phyloP scores from a whole-genome alignment of 2,113 vertebrate species.

The Pyxicephalus adspersus region DNA sequence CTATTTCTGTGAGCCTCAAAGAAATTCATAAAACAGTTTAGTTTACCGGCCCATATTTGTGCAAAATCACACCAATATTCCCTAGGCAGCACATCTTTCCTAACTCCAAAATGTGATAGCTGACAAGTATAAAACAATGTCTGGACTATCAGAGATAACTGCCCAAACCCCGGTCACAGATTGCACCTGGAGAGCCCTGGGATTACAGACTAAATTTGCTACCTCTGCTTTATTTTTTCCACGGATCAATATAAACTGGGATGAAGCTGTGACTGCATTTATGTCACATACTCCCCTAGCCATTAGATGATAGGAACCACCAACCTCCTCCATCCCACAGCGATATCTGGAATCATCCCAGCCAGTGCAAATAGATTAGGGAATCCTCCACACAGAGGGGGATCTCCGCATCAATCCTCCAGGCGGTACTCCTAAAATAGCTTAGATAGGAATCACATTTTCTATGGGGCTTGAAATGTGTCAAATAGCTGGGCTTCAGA shows the following conservation, averaged over 20 bases:
- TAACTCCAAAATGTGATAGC: too few relatives aligned
- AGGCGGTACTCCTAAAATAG: conserved; percentile 27
- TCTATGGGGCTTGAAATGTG: not conserved
- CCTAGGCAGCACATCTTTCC: too few relatives aligned
- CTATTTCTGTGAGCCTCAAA: too few relatives aligned
- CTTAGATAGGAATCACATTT: conserved; percentile 27
- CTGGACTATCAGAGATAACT: too few relatives aligned
- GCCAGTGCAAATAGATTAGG: not conserved
- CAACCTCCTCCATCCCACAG: not conserved
- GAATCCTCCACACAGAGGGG: not conserved
- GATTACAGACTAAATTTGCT: not conserved
- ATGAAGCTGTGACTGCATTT: not conserved
- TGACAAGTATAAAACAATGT: too few relatives aligned
- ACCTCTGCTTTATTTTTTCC: not conserved
- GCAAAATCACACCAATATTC: too few relatives aligned
- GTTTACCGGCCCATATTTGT: too few relatives aligned
- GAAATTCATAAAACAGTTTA: too few relatives aligned
- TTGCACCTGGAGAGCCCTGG: not conserved
- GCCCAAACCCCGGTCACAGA: too few relatives aligned
- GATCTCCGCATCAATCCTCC: conserved; percentile 7
- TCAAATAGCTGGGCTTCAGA: not conserved
- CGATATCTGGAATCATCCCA: not conserved
- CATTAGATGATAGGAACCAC: conserved; percentile 8
- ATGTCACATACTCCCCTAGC: not conserved
- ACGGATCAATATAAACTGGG: not conserved